Evolutionary conservation across 2,113 vertebrate species (phyloP).

Genomic region (Prionailurus bengalensis): DNA sequence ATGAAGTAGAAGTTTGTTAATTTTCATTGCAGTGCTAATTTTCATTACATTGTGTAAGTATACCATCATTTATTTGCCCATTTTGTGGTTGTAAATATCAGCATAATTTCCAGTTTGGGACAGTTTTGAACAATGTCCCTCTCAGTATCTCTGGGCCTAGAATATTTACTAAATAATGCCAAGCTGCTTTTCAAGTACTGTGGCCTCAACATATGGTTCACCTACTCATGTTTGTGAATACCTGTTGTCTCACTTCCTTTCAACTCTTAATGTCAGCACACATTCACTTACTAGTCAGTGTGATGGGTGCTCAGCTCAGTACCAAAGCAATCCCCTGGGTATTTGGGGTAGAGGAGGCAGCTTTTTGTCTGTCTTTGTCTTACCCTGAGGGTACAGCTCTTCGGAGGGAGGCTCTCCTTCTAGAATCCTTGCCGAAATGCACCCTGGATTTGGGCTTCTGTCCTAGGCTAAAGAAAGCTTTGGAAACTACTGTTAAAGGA

Average conservation of each 20-base stretch:
- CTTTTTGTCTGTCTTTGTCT: not conserved
- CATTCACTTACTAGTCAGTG: not conserved
- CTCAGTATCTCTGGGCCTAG: not conserved
- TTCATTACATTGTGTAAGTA: not conserved
- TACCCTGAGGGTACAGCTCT: not conserved
- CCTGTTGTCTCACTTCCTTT: not conserved
- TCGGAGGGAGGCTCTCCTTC: not conserved
- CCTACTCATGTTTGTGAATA: not conserved
- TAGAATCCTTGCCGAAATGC: not conserved
- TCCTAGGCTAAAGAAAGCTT: not conserved
- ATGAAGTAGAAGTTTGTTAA: not conserved
- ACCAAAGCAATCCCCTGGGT: not conserved
- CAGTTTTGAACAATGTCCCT: not conserved
- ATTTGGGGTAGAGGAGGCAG: not conserved
- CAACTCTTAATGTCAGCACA: not conserved
- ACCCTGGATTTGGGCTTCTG: not conserved
- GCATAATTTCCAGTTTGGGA: not conserved
- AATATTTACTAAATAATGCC: not conserved
- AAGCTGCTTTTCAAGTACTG: not conserved
- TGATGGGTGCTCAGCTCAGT: not conserved
- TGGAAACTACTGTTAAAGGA: not conserved
- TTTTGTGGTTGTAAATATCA: not conserved
- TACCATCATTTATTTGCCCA: not conserved
- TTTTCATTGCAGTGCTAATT: not conserved
- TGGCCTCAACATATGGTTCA: not conserved